Conservation (phyloP, 2,888 invertebrate genomes). For the Cantharis rufa region DNA sequence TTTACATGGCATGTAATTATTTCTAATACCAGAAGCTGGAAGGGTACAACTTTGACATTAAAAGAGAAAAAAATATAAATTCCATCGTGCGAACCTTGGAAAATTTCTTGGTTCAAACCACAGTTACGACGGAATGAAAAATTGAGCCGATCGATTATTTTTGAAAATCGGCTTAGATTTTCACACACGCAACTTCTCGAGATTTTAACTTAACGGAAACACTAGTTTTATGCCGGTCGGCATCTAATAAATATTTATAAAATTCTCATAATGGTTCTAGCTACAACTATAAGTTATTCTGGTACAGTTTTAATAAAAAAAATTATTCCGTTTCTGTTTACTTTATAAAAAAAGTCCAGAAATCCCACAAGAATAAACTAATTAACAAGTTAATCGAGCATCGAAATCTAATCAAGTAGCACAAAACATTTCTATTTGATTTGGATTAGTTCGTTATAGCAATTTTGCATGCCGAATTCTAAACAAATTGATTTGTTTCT, state of each 20-base stretch:
- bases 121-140: background rate
- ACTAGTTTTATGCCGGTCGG: slow-evolving; percentile 1
- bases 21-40: background rate
- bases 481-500: background rate
- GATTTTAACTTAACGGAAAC: slow-evolving; percentile 7
- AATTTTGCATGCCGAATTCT: background rate
- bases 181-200: background rate
- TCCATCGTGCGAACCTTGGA: background rate
- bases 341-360: background rate
- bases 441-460: background rate
- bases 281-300: slow-evolving; percentile 2
- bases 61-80: background rate
- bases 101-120: background rate
- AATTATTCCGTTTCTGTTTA: slow-evolving; percentile 5
- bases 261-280: slow-evolving; percentile 9
- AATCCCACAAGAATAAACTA: background rate
- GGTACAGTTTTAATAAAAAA: slow-evolving; percentile 2
- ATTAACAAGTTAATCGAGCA: background rate
- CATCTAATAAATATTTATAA: slow-evolving; percentile 7
- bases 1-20: background rate
- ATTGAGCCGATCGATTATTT: background rate
- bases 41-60: background rate
- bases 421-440: background rate
- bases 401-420: background rate
- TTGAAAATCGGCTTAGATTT: background rate